Base-by-base conservation (phyloP, 2,888 invertebrate species). In the Acleris literana region DNA sequence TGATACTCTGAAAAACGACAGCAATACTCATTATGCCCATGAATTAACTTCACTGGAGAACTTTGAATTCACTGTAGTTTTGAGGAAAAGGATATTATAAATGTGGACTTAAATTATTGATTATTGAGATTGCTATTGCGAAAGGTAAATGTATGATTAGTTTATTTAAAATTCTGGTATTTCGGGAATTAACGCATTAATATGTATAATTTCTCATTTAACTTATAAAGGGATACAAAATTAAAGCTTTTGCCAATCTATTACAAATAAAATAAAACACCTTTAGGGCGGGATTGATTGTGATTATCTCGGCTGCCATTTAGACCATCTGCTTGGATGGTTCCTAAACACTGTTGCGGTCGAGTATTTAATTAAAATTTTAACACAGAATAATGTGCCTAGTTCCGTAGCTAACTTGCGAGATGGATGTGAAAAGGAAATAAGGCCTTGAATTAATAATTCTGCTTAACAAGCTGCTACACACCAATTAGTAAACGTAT, bases 231-330 rank as follows among this genome's bases (percentile, higher is more conserved):
- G 43, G n/a, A 61, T 39, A 64, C 59, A 43, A 49, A 25, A 25
- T 25, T 25, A 25, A 33, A 43, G 43, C 55, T 61, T 60, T 49
- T 33, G n/a, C 25, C 43, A 60, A 55, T 51, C 51, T 49, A 61
- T 61, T 61, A 60, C 55, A 65, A 60, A 65, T 55, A 16, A 51
- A 51, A 65, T 61, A 56, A 65, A 61, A 55, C 64, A 60, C 59
- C 64, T 65, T 65, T 51, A 55, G 60, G 60, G 51, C 20, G 60
- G 29, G 65, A 65, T 65, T 65, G 43, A 65, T 65, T 25, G 60
- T 56, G 60, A 65, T 65, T 65, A 65, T 61, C 44, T 53, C 52
- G 61, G 52, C 46, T 66, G 60, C 60, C 55, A 53, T 66, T 60
- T 57, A 52, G 62, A 57, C 57, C 62, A 66, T 66, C 66, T 66